Evolutionary conservation across 2,888 invertebrate species (phyloP).

Genomic region (Disparrhopalites patrizii): DNA sequence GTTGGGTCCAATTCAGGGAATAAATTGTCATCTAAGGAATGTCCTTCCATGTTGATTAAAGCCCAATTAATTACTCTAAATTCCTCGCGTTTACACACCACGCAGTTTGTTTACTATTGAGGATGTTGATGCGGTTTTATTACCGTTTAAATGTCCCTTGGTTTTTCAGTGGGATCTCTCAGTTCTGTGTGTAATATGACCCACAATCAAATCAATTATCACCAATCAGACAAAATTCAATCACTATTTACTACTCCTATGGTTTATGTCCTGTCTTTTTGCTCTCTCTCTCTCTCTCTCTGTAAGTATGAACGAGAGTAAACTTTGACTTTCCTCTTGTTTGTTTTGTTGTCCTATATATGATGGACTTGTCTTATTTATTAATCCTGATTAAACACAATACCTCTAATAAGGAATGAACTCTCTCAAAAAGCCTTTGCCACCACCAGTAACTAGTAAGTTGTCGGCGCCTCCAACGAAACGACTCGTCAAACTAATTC

Average conservation of each 20-base stretch:
- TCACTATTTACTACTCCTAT: constrained; percentile 43
- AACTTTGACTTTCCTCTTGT: not conserved
- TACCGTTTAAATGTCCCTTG: constrained; percentile 22
- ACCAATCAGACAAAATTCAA: constrained; percentile 49
- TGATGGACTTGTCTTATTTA: constrained; percentile 10
- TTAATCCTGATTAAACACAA: constrained; percentile 31
- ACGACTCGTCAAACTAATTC: constrained; percentile 29
- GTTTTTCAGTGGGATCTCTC: constrained; percentile 23
- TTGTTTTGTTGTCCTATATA: not conserved
- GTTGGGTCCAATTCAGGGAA: constrained; percentile 48
- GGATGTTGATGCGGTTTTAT: constrained; percentile 28
- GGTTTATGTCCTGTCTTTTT: not conserved
- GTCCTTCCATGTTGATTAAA: constrained; percentile 48
- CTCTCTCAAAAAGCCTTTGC: constrained; percentile 32
- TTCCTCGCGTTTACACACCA: constrained; percentile 14
- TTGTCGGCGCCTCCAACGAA: constrained; percentile 29
- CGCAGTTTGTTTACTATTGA: constrained; percentile 24
- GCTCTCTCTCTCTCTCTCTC: not conserved
- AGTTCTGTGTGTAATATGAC: constrained; percentile 23
- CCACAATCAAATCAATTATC: constrained; percentile 48
- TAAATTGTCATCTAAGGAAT: constrained; percentile 48
- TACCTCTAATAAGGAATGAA: constrained; percentile 26
- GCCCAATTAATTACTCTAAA: constrained; percentile 40
- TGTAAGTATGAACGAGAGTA: not conserved
- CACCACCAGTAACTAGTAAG: no score